phyloP scores from a whole-genome alignment of 2,113 vertebrate species.

The Crocuta crocuta region DNA sequence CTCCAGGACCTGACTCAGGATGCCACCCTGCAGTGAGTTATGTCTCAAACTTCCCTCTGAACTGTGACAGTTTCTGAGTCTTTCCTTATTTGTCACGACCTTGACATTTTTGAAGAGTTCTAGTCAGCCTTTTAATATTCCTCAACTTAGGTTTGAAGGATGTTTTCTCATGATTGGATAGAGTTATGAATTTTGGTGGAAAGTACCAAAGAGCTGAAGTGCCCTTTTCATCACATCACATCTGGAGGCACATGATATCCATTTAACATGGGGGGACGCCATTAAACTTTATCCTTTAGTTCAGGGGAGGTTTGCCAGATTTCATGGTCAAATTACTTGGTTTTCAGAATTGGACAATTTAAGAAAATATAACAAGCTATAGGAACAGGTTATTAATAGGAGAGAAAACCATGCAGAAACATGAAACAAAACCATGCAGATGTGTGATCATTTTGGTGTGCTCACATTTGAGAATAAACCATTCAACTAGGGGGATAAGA shows the following conservation, averaged over 20 bases:
- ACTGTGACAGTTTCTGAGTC: not conserved
- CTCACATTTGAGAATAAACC: slow-evolving; percentile 46
- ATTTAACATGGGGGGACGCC: not conserved
- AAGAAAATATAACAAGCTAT: not conserved
- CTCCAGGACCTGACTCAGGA: not conserved
- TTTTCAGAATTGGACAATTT: not conserved
- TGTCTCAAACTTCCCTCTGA: not conserved
- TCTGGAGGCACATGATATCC: not conserved
- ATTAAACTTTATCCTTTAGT: not conserved
- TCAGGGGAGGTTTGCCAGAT: not conserved
- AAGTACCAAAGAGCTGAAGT: not conserved
- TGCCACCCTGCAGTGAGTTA: not conserved
- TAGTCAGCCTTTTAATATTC: not conserved
- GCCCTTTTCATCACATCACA: not conserved
- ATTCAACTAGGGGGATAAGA: not conserved
- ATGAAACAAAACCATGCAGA: not conserved
- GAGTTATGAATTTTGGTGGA: not conserved
- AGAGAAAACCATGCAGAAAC: not conserved
- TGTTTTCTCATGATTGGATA: not conserved
- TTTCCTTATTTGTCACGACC: not conserved
- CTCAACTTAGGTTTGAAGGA: not conserved
- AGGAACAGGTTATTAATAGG: not conserved
- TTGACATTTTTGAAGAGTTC: not conserved
- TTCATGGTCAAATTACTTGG: not conserved
- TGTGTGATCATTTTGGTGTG: not conserved